Evolutionary conservation across 2,797 vertebrate species (phyloP), one percentile per base, ranked within the genome.

Genomic region (Alcedo atthis): DNA sequence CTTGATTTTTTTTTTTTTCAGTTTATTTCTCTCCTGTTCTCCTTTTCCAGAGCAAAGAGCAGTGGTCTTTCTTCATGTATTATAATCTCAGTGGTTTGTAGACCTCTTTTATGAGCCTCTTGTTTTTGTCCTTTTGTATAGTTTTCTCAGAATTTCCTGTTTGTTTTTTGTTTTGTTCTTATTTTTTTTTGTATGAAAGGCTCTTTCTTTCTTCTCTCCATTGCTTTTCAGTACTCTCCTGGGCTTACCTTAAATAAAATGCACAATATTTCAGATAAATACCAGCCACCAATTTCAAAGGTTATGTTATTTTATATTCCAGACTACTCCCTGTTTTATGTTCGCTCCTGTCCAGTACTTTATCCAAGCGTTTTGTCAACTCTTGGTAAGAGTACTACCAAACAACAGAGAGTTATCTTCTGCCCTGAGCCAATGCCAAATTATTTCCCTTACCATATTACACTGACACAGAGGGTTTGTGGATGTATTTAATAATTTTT

Each of bases 121-220:
- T 87, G 87, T 1, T 92, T 86, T 80, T 84, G 67, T 84, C 61
- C 64, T 54, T 79, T 89, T 26, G 2, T 35, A 48, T 6, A 42
- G 7, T 76, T 90, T 90, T 62, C 55, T 82, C n/a, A 68, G 75
- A 71, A 85, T 93, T 92, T 94, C 76, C 37, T 40, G 37, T 40
- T 40, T 40, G 37, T 40, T 40, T 40, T 40, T 40, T 40, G 37
- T 40, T 40, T 40, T 40, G 37, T 40, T 40, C 37, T 40, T 40
- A 40, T 40, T 40, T 40, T 40, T 40, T 8, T 26, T 19, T 57
- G 87, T 84, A 64, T 74, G 59, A 75, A 91, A 93, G 40, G 32
- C 16, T 76, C 57, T 71, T 81, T 61, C 43, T 71, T 62, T 76
- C 18, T n/a, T 64, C 82, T 82, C 45, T 78, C 32, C 35, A 8